A percentile compares a stretch with the other conserved stretches of the same genome.
Evolutionary conservation across 2,888 invertebrate genomes (phyloP).

Genomic region (Smittia sp.): DNA sequence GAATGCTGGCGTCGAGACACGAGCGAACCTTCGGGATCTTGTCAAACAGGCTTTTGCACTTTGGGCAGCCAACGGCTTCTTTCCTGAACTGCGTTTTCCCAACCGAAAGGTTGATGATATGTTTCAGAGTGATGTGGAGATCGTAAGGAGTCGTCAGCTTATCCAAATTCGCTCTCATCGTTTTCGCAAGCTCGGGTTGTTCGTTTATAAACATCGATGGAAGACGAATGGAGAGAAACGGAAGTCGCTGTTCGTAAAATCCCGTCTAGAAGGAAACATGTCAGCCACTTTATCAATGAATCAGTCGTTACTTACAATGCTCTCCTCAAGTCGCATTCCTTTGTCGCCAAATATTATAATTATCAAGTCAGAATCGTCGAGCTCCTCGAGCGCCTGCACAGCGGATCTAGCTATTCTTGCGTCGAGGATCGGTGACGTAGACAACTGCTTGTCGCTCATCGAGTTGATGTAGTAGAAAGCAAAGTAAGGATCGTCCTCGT

Average conservation of each 20-base stretch:
- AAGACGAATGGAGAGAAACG: constrained; percentile 67
- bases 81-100: constrained; percentile 46
- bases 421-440: constrained; percentile 67
- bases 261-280: constrained; percentile 49
- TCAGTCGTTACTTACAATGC: constrained; percentile 56
- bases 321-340: constrained; percentile 70
- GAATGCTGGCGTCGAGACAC: constrained; percentile 66
- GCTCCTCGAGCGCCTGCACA: too few species aligned
- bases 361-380: constrained; percentile 63
- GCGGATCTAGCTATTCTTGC: constrained; percentile 57
- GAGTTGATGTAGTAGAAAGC: constrained; percentile 78
- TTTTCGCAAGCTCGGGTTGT: constrained; percentile 59
- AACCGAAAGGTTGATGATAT: constrained; percentile 59
- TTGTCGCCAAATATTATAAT: constrained; percentile 81
- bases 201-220: constrained; percentile 61
- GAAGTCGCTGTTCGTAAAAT: constrained; percentile 75
- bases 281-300: too few species aligned
- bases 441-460: constrained; percentile 69
- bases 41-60: constrained; percentile 64
- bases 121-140: constrained; percentile 67
- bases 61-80: constrained; percentile 59
- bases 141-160: constrained; percentile 70
- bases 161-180: not conserved
- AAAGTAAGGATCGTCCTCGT: constrained; percentile 63
- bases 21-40: constrained; percentile 61